Evolutionary conservation across 37 sponge, comb jelly and placozoan genomes (phyloP).

Genomic region (Hormiphora californensis): DNA sequence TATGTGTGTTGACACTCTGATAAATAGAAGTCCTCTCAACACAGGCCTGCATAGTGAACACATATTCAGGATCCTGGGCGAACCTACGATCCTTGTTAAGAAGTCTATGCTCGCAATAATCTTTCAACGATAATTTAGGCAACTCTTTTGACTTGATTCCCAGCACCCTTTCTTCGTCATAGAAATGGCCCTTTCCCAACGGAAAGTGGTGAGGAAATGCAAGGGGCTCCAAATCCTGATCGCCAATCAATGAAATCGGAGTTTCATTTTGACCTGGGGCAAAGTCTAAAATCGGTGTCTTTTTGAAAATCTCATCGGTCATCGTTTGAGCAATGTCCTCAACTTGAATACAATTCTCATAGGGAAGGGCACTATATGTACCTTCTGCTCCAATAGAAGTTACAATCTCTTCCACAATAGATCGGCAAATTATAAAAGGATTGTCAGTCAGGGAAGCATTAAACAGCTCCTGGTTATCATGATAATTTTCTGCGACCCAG

Average conservation of each 20-base stretch:
- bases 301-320: neutral
- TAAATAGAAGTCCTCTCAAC: neutral
- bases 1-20: neutral
- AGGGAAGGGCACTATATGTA: slow-evolving; percentile 1
- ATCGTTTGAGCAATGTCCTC: neutral
- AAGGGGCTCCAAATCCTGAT: neutral
- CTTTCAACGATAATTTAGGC: neutral
- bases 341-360: slow-evolving; percentile 5
- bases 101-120: neutral
- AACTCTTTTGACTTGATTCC: neutral
- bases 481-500: neutral
- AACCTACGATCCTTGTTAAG: neutral
- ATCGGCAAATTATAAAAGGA: neutral
- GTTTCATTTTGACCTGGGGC: slow-evolving; percentile 17
- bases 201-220: slow-evolving; percentile 14
- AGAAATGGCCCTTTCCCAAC: slow-evolving; percentile 20
- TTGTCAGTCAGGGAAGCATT: neutral
- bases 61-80: neutral
- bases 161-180: neutral
- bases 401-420: neutral
- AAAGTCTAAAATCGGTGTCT: slow-evolving; percentile 17
- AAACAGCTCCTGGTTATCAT: slow-evolving; percentile 7
- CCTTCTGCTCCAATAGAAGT: neutral
- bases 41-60: neutral
- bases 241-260: neutral